Evolutionary conservation across 2,888 invertebrate genomes (phyloP).

Genomic region (Andrena fulva): DNA sequence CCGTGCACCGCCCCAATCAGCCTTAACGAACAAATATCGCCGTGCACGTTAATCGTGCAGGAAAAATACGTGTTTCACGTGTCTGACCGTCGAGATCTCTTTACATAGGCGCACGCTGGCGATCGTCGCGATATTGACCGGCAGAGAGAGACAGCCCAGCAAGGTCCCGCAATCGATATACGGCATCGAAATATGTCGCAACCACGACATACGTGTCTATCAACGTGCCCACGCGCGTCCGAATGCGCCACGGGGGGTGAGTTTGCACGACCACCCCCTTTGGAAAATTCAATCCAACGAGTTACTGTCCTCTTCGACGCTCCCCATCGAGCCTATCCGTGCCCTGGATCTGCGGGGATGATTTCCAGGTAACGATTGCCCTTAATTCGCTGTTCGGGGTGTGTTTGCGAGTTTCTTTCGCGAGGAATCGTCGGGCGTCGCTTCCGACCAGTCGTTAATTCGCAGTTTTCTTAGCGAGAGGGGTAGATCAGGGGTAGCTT

Average conservation of each 20-base stretch:
- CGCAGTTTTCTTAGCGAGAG: background rate
- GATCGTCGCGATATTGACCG: slow-evolving; percentile 64
- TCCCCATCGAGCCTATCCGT: slow-evolving; percentile 37
- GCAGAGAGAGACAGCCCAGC: slow-evolving; percentile 54
- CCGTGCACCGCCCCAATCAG: background rate
- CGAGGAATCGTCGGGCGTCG: background rate
- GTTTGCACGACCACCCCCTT: slow-evolving; percentile 26
- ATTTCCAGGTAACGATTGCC: slow-evolving; percentile 29
- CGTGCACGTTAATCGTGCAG: background rate
- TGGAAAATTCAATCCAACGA: slow-evolving; percentile 51
- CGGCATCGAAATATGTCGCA: slow-evolving; percentile 57
- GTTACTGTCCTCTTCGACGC: slow-evolving; percentile 23
- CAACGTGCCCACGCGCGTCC: slow-evolving; percentile 7
- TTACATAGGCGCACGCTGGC: slow-evolving; percentile 18
- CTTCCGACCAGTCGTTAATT: background rate
- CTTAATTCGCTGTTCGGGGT: background rate
- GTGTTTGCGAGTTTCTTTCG: background rate
- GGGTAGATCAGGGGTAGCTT: background rate
- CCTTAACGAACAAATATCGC: background rate
- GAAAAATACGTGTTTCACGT: slow-evolving; percentile 38
- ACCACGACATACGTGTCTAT: slow-evolving; percentile 42
- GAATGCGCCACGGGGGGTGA: background rate
- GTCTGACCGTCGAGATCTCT: slow-evolving; percentile 38
- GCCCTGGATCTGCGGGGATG: slow-evolving; percentile 53
- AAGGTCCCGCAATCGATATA: slow-evolving; percentile 75